phyloP scores from a whole-genome alignment of 2,113 vertebrate genomes.

The Zosterops lateralis region DNA sequence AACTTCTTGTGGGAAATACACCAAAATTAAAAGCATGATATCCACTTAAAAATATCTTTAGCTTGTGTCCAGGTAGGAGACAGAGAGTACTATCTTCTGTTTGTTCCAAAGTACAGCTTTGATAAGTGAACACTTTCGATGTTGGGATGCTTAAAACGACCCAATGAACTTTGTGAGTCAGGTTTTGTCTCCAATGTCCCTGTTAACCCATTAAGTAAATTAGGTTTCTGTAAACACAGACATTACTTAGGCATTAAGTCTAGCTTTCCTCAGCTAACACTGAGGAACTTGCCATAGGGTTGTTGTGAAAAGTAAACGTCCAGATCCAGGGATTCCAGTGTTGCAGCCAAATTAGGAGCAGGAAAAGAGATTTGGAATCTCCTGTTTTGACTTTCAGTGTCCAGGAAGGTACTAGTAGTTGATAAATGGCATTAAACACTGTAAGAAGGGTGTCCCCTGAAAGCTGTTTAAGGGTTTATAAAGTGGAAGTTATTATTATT shows the following conservation, averaged over 20 bases:
- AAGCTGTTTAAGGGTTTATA: background rate
- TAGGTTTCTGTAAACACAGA: background rate
- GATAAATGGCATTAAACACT: background rate
- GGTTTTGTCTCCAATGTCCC: background rate
- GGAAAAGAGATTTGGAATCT: background rate
- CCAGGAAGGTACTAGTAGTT: background rate
- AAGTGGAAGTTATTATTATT: background rate
- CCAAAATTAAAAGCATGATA: background rate
- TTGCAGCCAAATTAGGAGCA: accelerated
- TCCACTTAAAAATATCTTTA: background rate
- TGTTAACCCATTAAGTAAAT: background rate
- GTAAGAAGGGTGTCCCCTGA: background rate
- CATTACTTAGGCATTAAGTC: background rate
- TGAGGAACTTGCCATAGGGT: background rate
- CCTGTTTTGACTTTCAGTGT: background rate
- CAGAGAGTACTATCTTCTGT: background rate
- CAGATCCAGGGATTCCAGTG: background rate
- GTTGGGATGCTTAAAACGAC: background rate
- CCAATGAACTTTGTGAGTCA: background rate
- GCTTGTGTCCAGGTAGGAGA: background rate
- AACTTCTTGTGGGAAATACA: background rate
- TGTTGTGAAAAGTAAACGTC: background rate
- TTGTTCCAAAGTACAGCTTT: background rate
- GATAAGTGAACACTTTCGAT: background rate
- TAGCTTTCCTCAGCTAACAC: background rate